phyloP scores from a whole-genome alignment of 1,140 invertebrate species.

The Drosophila kikkawai region DNA sequence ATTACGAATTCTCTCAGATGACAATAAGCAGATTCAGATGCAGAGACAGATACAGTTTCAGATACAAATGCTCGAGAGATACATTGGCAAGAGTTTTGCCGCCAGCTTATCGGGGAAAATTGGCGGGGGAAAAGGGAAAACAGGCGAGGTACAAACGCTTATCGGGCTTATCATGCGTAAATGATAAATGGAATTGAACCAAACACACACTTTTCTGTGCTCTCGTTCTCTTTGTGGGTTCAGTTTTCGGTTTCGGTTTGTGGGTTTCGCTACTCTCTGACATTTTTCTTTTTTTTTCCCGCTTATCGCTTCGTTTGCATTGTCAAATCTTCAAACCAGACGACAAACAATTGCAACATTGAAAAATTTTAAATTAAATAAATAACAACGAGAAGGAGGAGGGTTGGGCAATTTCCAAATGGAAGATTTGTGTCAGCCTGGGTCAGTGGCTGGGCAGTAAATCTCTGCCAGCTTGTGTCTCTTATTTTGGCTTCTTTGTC shows the following conservation, averaged over 20 bases:
- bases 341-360: slow-evolving; percentile 53
- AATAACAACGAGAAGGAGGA: slow-evolving; percentile 10
- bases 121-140: not conserved
- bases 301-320: slow-evolving; percentile 48
- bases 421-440: slow-evolving; percentile 12
- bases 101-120: slow-evolving; percentile 16
- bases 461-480: slow-evolving; percentile 19
- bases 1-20: slow-evolving; percentile 38
- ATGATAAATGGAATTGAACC: slow-evolving; percentile 71
- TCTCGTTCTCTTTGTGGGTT: slow-evolving; percentile 16
- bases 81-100: slow-evolving; percentile 32
- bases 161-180: slow-evolving; percentile 71
- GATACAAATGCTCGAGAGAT: slow-evolving; percentile 36
- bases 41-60: slow-evolving; percentile 26
- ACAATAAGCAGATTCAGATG: slow-evolving; percentile 55
- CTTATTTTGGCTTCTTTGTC: slow-evolving; percentile 1
- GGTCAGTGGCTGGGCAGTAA: slow-evolving; percentile 21
- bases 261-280: slow-evolving; percentile 19
- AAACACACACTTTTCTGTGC: slow-evolving; percentile 23
- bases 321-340: slow-evolving; percentile 42
- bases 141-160: slow-evolving; percentile 44
- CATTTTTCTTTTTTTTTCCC: slow-evolving; percentile 9
- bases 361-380: slow-evolving; percentile 49
- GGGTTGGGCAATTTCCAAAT: slow-evolving; percentile 29
- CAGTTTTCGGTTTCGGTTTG: slow-evolving; percentile 36